Base-by-base conservation (phyloP, 2,113 vertebrate genomes). In the Dermatemys mawii region DNA sequence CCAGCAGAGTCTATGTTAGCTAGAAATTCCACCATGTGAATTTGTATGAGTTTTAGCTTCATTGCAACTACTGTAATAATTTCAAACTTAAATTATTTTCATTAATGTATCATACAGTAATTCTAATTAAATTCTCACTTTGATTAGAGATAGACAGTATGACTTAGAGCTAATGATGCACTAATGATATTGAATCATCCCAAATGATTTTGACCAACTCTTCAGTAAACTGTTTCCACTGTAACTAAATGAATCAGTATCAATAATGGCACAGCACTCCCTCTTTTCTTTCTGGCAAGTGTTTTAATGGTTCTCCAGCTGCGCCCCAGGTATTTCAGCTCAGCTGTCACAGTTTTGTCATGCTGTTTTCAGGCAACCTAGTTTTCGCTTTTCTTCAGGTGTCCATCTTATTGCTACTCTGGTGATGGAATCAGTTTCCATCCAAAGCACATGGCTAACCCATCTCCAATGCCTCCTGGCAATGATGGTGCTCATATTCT, bases 101-200 rank as follows among this genome's bases (percentile, higher is more conserved):
- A 83, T 70, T 53, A 78, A 87, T 92, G 80, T 63, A 83, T 87
- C 80, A 83, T 48, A 83, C 63, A 76, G 78, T 67, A 92, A 87
- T 83, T 54, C 85, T 92, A 73, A 87, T 83, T 87, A 83, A 91
- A 91, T 38, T 82, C 51, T n/a, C 46, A 54, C 84, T 87, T 78
- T 87, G 80, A 80, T 21, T 67, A 70, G 32, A 57, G 57, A 82
- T 82, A 53, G 79, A 78, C 53, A 63, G 46, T 67, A 78, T 87
- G 32, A 54, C 50, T 78, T 70, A 78, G 48, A 60, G 84, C 84
- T 76, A 48, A 87, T 76, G 70, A 86, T 73, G 63, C 60, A 76
- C 48, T 67, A 67, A n/a, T 67, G 19, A 70, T 38, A n/a, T 38
- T 67, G 83, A 85, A 90, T 54, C 44, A 80, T 81, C 44, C 53